Evolutionary conservation across 2,888 invertebrate genomes (phyloP), one percentile per base, ranked within the genome.

Genomic region (Tetanocera ferruginea): DNA sequence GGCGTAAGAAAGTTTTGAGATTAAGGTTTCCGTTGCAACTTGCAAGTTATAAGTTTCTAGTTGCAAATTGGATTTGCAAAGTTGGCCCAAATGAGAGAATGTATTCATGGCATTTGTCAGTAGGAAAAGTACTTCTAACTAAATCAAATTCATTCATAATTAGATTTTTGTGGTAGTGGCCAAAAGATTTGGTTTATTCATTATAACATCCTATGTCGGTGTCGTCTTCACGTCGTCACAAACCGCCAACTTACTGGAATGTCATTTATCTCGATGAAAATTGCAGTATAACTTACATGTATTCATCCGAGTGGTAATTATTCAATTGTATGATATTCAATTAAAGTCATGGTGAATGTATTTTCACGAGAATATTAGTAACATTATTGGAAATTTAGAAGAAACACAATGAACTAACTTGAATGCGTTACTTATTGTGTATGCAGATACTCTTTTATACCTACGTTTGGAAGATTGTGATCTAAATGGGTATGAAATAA

Each of bases 91-190:
- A 76, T 62, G 70, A 57, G n/a, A 31, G 23, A 23, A 64, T 74
- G 25, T 31, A 62, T 69, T 66, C 75, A 52, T 64, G 76, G 34
- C 28, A 70, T 60, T 60, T 66, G 51, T 49, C 52, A 62, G 60
- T 70, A 34, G 75, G 52, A 75, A 75, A 67, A 75, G 52, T 66
- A 66, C 37, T 76, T 69, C 17, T 23, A 62, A 70, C 70, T 60
- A 55, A 70, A 76, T 76, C 76, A 76, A 76, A 69, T 76, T 76
- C 69, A 70, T 69, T 69, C 69, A 76, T 76, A 76, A 76, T 76
- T 70, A 62, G 60, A 76, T 76, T 76, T 69, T 62, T 51, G 76
- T 19, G 76, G 76, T 51, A 70, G 49, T 76, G 70, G 76, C 49
- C 69, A 49, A 70, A 75, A 70, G 76, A 23, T 76, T 76, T 70